Evolutionary conservation across 2,113 vertebrate species (phyloP).

Genomic region (Archocentrus centrarchus): DNA sequence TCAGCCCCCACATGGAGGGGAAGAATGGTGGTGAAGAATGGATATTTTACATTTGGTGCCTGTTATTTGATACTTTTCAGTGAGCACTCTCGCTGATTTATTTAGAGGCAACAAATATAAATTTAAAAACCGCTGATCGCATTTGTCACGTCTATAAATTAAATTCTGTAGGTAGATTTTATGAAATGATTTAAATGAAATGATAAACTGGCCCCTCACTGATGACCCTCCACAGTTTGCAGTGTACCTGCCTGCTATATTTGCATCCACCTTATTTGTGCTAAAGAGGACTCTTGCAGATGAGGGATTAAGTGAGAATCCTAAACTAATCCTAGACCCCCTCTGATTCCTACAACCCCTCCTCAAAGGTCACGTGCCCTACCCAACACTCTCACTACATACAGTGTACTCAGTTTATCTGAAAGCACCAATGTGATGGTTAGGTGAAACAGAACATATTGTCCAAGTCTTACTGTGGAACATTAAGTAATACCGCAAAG

Average conservation of each 20-base stretch:
- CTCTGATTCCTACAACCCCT: conserved; percentile 30
- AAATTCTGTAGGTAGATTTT: background rate
- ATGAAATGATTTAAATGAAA: conserved; percentile 18
- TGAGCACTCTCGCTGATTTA: background rate
- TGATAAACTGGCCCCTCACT: background rate
- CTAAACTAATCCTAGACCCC: conserved; percentile 59
- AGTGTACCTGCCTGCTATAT: background rate
- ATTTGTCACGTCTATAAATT: background rate
- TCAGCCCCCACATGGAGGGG: background rate
- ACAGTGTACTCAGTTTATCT: conserved; percentile 24
- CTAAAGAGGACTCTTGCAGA: conserved; percentile 23
- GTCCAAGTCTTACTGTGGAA: conserved; percentile 23
- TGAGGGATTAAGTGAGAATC: conserved; percentile 39
- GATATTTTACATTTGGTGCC: background rate
- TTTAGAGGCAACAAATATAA: background rate
- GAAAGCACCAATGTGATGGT: conserved; percentile 24
- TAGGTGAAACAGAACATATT: conserved; percentile 38
- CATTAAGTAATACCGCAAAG: conserved; percentile 50
- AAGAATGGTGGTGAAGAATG: background rate
- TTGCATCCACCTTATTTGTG: background rate
- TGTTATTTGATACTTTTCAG: background rate
- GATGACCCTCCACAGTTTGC: background rate
- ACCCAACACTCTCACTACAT: conserved; percentile 9
- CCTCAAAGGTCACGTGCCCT: conserved; percentile 55
- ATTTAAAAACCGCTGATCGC: conserved; percentile 4